Evolutionary conservation across 1,140 invertebrate species (phyloP).

Genomic region (Zophobas morio): DNA sequence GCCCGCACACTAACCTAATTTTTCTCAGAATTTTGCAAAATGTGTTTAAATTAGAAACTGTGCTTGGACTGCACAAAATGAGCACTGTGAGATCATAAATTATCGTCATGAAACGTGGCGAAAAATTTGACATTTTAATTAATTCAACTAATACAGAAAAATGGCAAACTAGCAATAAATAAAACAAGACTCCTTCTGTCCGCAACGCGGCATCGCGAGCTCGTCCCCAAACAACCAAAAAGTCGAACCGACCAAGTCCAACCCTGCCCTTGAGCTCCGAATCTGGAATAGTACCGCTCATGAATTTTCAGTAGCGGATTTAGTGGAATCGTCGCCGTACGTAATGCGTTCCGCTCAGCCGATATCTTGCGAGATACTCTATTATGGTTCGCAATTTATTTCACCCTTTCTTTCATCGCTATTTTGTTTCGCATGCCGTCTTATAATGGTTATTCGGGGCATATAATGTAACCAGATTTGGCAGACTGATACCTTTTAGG

Average conservation of each 20-base stretch:
- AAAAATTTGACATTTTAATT: too few species aligned
- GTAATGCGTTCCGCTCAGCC: conserved; percentile 20
- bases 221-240: neutral
- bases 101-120: too few species aligned
- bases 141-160: too few species aligned
- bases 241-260: conserved; percentile 3
- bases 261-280: conserved; percentile 33
- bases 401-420: conserved; percentile 46
- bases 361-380: conserved; percentile 24
- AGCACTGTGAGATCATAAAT: too few species aligned
- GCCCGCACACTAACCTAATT: conserved; percentile 25
- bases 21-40: neutral
- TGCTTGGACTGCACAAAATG: neutral
- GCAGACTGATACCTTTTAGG: conserved; percentile 16
- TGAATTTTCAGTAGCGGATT: conserved; percentile 36
- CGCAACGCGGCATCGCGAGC: neutral
- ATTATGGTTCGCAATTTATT: conserved; percentile 48
- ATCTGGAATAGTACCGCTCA: conserved; percentile 11
- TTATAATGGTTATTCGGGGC: conserved; percentile 33
- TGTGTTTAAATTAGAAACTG: neutral
- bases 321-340: neutral
- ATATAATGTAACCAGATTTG: conserved; percentile 37
- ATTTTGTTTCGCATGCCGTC: conserved; percentile 43
- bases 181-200: too few species aligned
- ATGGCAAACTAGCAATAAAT: too few species aligned